phyloP scores from a whole-genome alignment of 2,888 invertebrate species.

The Zootermopsis nevadensis region DNA sequence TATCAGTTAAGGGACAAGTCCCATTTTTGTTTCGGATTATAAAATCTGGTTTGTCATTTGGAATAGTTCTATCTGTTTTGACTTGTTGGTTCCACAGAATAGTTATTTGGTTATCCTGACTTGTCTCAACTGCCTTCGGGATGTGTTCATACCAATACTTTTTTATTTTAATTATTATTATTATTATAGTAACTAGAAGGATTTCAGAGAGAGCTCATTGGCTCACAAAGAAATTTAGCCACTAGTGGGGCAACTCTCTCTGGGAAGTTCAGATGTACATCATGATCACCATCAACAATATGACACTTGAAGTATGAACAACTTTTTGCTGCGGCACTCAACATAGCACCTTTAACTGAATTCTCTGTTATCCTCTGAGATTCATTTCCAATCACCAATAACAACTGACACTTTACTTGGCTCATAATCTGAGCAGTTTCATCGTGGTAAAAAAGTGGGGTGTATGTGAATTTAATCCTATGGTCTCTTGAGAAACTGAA shows the following conservation, averaged over 20 bases:
- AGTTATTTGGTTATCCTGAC: no score
- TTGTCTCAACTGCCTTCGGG: no score
- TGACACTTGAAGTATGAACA: slow-evolving; percentile 56
- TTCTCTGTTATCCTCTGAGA: background rate
- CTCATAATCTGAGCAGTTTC: slow-evolving; percentile 24
- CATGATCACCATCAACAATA: slow-evolving; percentile 69
- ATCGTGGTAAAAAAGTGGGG: slow-evolving; percentile 5
- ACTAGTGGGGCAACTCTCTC: slow-evolving; percentile 66
- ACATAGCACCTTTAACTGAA: background rate
- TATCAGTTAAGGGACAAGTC: no score
- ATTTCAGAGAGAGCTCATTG: slow-evolving; percentile 50
- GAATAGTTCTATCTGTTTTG: no score
- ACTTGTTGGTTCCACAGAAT: no score
- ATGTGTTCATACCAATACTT: no score
- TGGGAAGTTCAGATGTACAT: slow-evolving; percentile 71
- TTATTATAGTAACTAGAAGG: no score
- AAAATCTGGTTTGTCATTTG: no score
- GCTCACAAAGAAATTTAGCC: slow-evolving; percentile 63
- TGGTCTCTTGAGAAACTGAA: slow-evolving; percentile 35
- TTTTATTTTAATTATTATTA: no score
- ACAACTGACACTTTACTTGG: slow-evolving; percentile 30
- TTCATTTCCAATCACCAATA: slow-evolving; percentile 32
- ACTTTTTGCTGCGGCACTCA: slow-evolving; percentile 9
- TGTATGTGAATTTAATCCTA: background rate
- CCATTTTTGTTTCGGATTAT: no score